phyloP scores from a whole-genome alignment of 2,113 vertebrate genomes.

The Gnathonemus echidnorhynchus region DNA sequence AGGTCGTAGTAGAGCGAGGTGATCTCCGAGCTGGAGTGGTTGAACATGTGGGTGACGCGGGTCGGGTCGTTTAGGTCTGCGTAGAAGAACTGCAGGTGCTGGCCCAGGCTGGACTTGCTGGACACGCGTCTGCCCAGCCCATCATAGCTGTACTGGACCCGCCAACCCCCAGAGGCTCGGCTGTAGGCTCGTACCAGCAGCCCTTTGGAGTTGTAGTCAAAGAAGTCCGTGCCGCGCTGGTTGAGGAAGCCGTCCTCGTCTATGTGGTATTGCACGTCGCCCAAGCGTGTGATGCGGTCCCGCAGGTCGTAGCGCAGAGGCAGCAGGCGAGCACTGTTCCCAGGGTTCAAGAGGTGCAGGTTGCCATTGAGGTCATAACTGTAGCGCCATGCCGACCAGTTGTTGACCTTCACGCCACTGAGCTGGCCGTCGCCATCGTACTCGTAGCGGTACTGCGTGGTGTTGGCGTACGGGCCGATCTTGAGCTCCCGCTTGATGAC shows the following conservation, averaged over 20 bases:
- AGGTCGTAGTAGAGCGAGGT: constrained; percentile 79
- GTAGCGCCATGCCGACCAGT: constrained; percentile 80
- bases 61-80: constrained; percentile 79
- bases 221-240: constrained; percentile 72
- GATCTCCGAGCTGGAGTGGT: constrained; percentile 79
- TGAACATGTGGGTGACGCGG: constrained; percentile 77
- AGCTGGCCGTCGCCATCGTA: constrained; percentile 81
- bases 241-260: constrained; percentile 77
- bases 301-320: constrained; percentile 77
- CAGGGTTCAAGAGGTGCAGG: constrained; percentile 75
- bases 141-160: constrained; percentile 73
- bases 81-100: constrained; percentile 83
- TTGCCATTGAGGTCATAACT: constrained; percentile 84
- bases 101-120: constrained; percentile 70
- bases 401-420: constrained; percentile 75
- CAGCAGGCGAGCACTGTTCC: constrained; percentile 74
- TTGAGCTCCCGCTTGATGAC: constrained; percentile 81
- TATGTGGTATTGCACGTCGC: constrained; percentile 75
- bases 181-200: constrained; percentile 76
- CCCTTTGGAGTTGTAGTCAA: constrained; percentile 83
- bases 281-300: constrained; percentile 76
- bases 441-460: constrained; percentile 81
- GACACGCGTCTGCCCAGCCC: constrained; percentile 76
- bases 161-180: constrained; percentile 68
- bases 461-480: constrained; percentile 80